Base-by-base conservation (phyloP, 2,113 vertebrate genomes). In the Eira barbara region DNA sequence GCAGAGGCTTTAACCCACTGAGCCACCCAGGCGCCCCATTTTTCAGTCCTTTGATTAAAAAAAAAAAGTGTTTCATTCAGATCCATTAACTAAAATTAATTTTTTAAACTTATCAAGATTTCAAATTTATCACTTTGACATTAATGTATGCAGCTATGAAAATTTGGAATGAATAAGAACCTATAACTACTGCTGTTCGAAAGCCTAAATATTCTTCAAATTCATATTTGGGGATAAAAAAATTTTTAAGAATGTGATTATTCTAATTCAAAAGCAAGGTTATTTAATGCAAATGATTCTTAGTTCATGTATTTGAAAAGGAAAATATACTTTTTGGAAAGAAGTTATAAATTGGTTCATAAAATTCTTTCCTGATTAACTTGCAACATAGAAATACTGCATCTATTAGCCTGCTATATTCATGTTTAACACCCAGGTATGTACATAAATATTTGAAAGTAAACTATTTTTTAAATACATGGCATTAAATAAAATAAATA, bases 391-490 rank as follows among this genome's bases (percentile, higher is more conserved):
- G 1, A 49, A 93, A 91, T 91, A 76, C 74, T 90, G 15, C 23
- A 42, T 45, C 73, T 76, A 76, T 76, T 45, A 45, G 39, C 39
- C 73, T 76, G 27, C 39, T 17, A 45, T 3, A 74, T 27, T 76
- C 73, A 76, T 97, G 21, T 1, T 98, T 98, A 98, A 88, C 74
- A 96, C 94, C 97, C 45, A 94, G 97, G 97, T 97, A 96, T 83
- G 96, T 92, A 90, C 45, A 49, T 2, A n/a, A 52, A 91, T 94
- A 93, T 59, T 89, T 95, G 83, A 67, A 95, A 97, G 95, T 47
- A 92, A 83, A 59, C 55, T 73, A 83, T 83, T 83, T 83, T 47
- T 20, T 83, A 83, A 96, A 96, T 81, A 95, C 63, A 90, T 2
- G 78, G 27, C 25, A 76, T 29, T 76, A 74, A 74, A 42, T 65